Evolutionary conservation across 2,888 invertebrate species (phyloP).

Genomic region (Liposcelis brunnea): DNA sequence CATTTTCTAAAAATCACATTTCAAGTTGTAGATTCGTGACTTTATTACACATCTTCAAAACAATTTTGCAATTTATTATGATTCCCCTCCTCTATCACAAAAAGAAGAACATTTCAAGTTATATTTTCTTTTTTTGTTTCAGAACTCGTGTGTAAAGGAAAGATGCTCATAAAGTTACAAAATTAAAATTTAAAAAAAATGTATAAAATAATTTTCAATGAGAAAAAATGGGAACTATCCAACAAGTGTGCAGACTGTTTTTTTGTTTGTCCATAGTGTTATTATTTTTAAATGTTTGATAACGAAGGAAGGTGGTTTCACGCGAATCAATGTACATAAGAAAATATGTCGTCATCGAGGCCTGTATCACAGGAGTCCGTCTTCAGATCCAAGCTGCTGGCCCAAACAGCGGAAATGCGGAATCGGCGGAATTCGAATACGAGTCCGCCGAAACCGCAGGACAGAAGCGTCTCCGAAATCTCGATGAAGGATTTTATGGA

Average conservation of each 20-base stretch:
- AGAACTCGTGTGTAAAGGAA: too few species aligned
- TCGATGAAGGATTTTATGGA: conserved; percentile 53
- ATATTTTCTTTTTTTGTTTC: neutral
- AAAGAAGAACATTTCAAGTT: neutral
- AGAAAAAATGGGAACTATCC: neutral
- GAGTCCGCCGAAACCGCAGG: conserved; percentile 11
- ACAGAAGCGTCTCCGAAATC: conserved; percentile 33
- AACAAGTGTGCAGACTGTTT: neutral
- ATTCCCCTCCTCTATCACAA: neutral
- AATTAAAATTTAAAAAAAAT: conserved; percentile 3
- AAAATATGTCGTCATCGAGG: neutral
- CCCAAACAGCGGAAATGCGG: too few species aligned
- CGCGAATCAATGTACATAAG: neutral
- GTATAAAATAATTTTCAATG: neutral
- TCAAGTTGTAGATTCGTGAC: too few species aligned
- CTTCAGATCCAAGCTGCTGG: neutral
- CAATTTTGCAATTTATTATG: neutral
- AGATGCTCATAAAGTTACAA: neutral
- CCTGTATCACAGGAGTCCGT: neutral
- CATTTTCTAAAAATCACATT: neutral
- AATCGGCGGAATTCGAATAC: too few species aligned
- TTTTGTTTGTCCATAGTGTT: neutral
- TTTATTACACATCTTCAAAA: neutral
- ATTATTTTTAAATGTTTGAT: neutral
- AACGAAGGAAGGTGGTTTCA: neutral